Conservation (phyloP, 2,888 invertebrate species). For the Zelleria hepariella region DNA sequence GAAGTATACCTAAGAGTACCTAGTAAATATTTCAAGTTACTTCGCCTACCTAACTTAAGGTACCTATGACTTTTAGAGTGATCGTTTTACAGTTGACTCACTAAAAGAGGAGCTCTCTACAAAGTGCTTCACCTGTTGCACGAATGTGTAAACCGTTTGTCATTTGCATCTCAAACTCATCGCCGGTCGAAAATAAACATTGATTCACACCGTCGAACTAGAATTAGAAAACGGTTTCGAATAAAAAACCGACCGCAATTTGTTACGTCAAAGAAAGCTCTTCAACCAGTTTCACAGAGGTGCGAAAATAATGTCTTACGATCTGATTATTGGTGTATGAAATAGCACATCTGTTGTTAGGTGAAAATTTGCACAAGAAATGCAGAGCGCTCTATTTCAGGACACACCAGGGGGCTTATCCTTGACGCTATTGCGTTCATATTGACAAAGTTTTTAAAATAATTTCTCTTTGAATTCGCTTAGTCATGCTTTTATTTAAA, state of each 20-base stretch:
- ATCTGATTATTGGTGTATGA: background rate
- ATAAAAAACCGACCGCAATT: constrained; percentile 42
- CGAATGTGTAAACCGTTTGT: constrained; percentile 24
- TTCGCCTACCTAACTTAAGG: too few species aligned
- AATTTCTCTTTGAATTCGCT: too few species aligned
- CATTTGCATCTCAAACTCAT: constrained; percentile 40
- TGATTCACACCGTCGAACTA: constrained; percentile 45
- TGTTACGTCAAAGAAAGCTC: constrained; percentile 49
- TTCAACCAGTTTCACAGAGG: constrained; percentile 1
- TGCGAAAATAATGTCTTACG: constrained; percentile 14
- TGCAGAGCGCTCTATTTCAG: background rate
- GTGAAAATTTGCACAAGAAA: background rate
- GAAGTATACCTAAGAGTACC: too few species aligned
- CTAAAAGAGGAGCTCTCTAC: background rate
- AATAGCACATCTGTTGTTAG: background rate
- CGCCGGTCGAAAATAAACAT: constrained; percentile 43
- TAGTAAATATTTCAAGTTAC: too few species aligned
- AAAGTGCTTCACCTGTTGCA: background rate
- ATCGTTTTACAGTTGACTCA: background rate
- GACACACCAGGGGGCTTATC: background rate
- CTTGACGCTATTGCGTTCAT: too few species aligned
- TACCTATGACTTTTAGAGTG: background rate
- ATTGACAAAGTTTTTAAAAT: too few species aligned
- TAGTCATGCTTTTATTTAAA: too few species aligned
- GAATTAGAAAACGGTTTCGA: constrained; percentile 19